phyloP scores from a whole-genome alignment of 2,888 invertebrate species.

The Pristionchus japonicus region DNA sequence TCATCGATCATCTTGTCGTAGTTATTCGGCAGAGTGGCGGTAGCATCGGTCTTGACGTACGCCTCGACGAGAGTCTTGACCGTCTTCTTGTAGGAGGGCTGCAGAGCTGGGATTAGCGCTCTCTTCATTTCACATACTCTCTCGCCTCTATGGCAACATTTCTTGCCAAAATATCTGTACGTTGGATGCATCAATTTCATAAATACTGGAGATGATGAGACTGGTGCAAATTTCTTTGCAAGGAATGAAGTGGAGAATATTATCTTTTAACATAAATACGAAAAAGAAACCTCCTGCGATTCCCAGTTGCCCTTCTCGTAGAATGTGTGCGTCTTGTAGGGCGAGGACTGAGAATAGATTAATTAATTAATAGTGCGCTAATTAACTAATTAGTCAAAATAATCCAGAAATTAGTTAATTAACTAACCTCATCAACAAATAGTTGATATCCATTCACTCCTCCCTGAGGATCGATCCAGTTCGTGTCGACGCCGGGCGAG shows the following conservation, averaged over 20 bases:
- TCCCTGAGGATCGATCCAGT: conserved; percentile 34
- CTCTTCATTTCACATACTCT: too few species aligned
- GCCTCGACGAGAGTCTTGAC: conserved; percentile 28
- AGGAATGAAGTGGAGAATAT: too few species aligned
- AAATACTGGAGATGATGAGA: too few species aligned
- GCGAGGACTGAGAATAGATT: not conserved
- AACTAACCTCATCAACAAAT: not conserved
- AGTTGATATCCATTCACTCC: not conserved
- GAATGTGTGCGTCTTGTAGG: not conserved
- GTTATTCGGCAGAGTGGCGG: not conserved
- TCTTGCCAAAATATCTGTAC: too few species aligned
- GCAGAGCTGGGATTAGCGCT: too few species aligned
- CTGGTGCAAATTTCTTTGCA: too few species aligned
- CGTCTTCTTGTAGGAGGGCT: not conserved
- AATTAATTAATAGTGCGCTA: too few species aligned
- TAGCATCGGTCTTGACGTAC: not conserved
- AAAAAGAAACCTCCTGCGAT: too few species aligned
- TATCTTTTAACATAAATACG: too few species aligned
- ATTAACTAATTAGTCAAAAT: too few species aligned
- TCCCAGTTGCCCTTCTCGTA: conserved; percentile 21
- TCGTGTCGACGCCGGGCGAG: conserved; percentile 34
- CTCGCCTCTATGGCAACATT: not conserved
- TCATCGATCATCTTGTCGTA: conserved; percentile 10
- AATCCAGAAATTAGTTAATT: too few species aligned
- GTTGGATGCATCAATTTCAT: too few species aligned